Base-by-base conservation (phyloP, 2,888 invertebrate species). In the Entomobrya proxima region DNA sequence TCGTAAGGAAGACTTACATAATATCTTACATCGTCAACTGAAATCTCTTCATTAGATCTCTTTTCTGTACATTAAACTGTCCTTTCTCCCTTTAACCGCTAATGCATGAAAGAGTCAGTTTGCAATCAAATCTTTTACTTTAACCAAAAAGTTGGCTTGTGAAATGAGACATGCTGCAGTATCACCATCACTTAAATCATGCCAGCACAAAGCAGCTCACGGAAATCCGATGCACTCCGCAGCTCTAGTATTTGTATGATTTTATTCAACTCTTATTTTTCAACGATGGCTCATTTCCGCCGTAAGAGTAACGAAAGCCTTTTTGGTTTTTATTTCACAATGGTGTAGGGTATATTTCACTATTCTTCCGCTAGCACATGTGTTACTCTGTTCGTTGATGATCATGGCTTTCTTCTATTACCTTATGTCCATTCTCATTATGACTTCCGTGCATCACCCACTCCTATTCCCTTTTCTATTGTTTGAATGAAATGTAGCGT, bases 21-120 rank as follows among this genome's bases (percentile, higher is more conserved):
- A n/a, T n/a, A n/a, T n/a, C n/a, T n/a, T n/a, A n/a, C 32, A 32
- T 32, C 61, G 30, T 18, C 32, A 61, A 32, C 21, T 64, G 37
- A 30, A 78, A 47, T 64, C 55, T 78, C 64, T 78, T 78, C 78
- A 78, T 78, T 78, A 64, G 47, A 78, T 64, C 64, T 30, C 18
- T 21, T 37, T 13, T 37, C 1, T 37, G 64, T 37, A 64, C 64
- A 37, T 13, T 30, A 27, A 9, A 11, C 7, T 1, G 3, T 30
- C 11, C 1, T 58, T 64, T 18, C 37, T n/a, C n/a, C n/a, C n/a
- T n/a, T 37, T 64, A 5, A 18, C 61, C 18, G 7, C 61, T 9
- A 58, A 30, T 7, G 30, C 24, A 27, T 30, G 7, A 21, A 52
- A 52, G 18, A 64, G n/a, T 7, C 61, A 30, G 30, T 13, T 58